Base-by-base conservation (phyloP, 2,113 vertebrate genomes). In the Albula glossodonta region DNA sequence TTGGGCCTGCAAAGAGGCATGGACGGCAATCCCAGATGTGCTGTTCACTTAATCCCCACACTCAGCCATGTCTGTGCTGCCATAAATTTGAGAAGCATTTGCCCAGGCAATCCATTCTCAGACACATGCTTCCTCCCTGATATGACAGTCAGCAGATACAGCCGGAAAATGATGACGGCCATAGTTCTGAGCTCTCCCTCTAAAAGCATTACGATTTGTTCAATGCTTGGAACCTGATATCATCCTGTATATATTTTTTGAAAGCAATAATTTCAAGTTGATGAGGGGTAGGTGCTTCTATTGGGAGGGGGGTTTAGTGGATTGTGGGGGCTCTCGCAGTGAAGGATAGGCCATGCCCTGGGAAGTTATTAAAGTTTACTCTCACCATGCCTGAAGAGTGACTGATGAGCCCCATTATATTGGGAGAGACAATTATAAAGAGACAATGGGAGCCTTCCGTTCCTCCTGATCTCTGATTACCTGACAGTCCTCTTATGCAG, bases 341-440 rank as follows among this genome's bases (percentile, higher is more conserved):
- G 57, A 85, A 81, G 22, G 84, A 70, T 85, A 48, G 22, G 22
- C 78, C 78, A 31, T 80, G 84, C 80, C 86, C 51, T 87, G 90
- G 87, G 51, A 87, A 81, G 82, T 83, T 31, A 78, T 88, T 80
- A 88, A 89, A 89, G 80, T 86, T 90, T 90, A 89, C 84, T 74
- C 84, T 84, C 56, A 86, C 86, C 80, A 87, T 82, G 81, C 57
- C 80, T 50, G 52, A 19, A 85, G 83, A 87, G 88, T 93, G 92
- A 94, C 93, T 89, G 91, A 95, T 93, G 87, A 83, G 60, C 90
- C 87, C 90, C 89, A 92, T 94, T 93, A 93, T 89, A 92, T 88
- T 82, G 50, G 80, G 83, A 60, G 78, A 93, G 90, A 92, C 91
- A 93, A 94, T 94, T 95, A 93, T 91, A 91, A 81, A 83, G 70